A percentile compares a stretch with the other conserved stretches of the same genome.
Conservation (phyloP, 2,113 vertebrate species). For the Collichthys lucidus region DNA sequence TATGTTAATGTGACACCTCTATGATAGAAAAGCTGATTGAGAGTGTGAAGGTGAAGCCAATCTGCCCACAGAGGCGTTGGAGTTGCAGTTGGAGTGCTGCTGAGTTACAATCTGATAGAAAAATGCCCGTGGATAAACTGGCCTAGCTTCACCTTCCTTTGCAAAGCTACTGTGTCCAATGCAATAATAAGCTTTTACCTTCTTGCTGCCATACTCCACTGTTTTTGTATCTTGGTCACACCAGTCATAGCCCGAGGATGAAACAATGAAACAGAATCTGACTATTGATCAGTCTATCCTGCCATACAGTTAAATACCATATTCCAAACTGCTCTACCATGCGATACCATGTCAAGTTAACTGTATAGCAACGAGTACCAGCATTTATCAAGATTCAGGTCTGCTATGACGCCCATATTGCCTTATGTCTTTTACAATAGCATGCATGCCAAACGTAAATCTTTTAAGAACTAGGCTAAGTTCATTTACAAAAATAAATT, state of each 20-base stretch:
- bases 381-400: not conserved
- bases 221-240: slow-evolving; percentile 46
- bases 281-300: slow-evolving; percentile 14
- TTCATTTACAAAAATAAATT: no score
- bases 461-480: no score
- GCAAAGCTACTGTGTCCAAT: slow-evolving; percentile 61
- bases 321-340: not conserved
- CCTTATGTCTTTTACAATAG: not conserved
- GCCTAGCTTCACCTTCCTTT: slow-evolving; percentile 62
- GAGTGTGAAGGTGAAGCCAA: slow-evolving; percentile 80
- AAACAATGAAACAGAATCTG: slow-evolving; percentile 31
- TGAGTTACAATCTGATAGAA: slow-evolving; percentile 73
- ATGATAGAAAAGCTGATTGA: slow-evolving; percentile 82
- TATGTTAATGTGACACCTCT: slow-evolving; percentile 81
- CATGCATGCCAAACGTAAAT: not conserved
- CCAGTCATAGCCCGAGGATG: slow-evolving; percentile 24
- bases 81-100: slow-evolving; percentile 71
- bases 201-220: not conserved
- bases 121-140: slow-evolving; percentile 68
- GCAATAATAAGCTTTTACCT: slow-evolving; percentile 59
- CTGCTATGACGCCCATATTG: not conserved
- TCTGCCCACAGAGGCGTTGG: slow-evolving; percentile 71
- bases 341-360: not conserved
- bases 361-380: not conserved
- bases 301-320: not conserved